Percentiles rank a stretch among this genome's conserved stretches.
Evolutionary conservation across 2,113 vertebrate genomes (phyloP).

Genomic region (Taxidea taxus): DNA sequence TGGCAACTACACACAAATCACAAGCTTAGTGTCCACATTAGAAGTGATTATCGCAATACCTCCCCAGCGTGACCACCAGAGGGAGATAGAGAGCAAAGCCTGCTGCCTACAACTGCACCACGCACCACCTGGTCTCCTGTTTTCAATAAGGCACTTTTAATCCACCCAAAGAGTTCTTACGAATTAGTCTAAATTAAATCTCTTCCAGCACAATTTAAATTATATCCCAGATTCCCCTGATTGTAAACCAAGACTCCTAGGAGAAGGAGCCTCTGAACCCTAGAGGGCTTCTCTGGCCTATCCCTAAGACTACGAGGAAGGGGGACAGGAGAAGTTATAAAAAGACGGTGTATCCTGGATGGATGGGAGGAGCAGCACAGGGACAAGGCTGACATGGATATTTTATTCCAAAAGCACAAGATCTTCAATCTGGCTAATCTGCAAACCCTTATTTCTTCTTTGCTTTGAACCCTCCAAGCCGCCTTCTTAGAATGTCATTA

Average conservation of each 20-base stretch:
- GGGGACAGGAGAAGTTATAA: neutral
- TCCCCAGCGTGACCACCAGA: constrained; percentile 36
- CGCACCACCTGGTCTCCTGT: neutral
- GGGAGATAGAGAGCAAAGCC: constrained; percentile 33
- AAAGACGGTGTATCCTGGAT: neutral
- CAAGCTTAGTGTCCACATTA: neutral
- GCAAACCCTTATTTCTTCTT: neutral
- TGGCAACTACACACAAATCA: neutral
- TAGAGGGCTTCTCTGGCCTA: neutral
- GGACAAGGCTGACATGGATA: neutral
- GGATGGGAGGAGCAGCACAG: neutral
- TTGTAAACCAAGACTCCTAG: neutral
- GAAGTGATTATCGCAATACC: neutral
- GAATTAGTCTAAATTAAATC: neutral
- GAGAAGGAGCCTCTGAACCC: neutral
- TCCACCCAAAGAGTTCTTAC: neutral
- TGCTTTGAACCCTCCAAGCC: neutral
- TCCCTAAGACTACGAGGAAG: neutral
- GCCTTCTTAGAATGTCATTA: neutral
- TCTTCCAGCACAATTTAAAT: neutral
- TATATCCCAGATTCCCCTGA: neutral
- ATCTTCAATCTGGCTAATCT: neutral
- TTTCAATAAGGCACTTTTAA: neutral
- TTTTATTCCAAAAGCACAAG: neutral
- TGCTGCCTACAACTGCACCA: too few relatives aligned